Percentiles rank a stretch among this genome's conserved stretches.
These are phyloP conservation scores for Megatriorchis doriae DNA, from an alignment of 2,113 vertebrate genomes.

Conservation along the genomic window DNA sequence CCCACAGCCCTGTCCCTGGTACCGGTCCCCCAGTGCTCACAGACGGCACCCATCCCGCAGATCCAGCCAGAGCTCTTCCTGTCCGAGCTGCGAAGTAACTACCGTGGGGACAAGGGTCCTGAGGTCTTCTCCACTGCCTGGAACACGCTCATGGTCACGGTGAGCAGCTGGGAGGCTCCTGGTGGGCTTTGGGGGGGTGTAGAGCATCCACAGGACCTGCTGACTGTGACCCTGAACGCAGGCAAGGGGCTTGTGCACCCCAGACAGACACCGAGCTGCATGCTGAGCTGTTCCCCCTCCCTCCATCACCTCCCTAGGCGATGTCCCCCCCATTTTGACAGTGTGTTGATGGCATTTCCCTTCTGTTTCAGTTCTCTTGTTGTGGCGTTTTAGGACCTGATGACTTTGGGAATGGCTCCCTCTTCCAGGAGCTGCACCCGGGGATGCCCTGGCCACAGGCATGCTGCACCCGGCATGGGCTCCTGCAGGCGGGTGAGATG, in stretches of 20 bases:
- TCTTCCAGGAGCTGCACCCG: constrained; percentile 52
- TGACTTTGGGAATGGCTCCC: constrained; percentile 58
- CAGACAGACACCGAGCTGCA: fast-evolving
- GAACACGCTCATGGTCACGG: constrained; percentile 65
- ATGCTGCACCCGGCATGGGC: constrained; percentile 15
- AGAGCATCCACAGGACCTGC: not conserved
- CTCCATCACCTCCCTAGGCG: fast-evolving
- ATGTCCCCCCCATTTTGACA: fast-evolving
- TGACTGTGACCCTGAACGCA: fast-evolving
- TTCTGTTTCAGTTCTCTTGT: constrained; percentile 54
- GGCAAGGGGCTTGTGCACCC: fast-evolving
- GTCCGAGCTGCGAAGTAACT: constrained; percentile 17
- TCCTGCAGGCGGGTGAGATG: not conserved
- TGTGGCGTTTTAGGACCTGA: constrained; percentile 62
- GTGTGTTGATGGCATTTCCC: fast-evolving
- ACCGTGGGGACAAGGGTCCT: constrained; percentile 11
- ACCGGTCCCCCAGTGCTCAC: too few species aligned
- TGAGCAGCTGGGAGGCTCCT: not conserved
- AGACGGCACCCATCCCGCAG: not conserved
- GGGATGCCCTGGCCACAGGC: not conserved
- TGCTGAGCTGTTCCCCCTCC: not conserved
- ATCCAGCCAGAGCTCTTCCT: constrained; percentile 33
- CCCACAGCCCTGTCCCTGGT: too few species aligned
- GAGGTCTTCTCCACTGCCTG: constrained; percentile 61
- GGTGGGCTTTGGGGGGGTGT: not conserved